phyloP scores from a whole-genome alignment of 2,113 vertebrate species.

The Hylia prasina region DNA sequence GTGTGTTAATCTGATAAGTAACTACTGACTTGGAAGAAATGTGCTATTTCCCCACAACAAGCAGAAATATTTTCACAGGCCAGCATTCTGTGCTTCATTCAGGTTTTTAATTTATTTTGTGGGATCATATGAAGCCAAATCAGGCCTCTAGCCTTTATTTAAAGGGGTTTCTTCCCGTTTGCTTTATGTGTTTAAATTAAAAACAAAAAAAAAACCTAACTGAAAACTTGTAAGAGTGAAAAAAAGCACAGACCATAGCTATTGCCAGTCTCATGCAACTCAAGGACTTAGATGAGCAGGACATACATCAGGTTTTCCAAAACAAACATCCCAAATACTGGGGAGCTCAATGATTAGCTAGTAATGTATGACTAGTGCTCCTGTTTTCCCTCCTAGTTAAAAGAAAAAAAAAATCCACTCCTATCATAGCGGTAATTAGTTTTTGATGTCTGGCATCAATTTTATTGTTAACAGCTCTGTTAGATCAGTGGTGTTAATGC shows the following conservation, averaged over 20 bases:
- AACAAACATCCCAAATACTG: neutral
- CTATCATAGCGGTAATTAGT: neutral
- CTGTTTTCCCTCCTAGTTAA: neutral
- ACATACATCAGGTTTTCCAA: neutral
- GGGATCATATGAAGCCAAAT: neutral
- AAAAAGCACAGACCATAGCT: neutral
- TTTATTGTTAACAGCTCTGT: neutral
- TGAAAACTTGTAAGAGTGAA: neutral
- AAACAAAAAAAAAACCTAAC: neutral
- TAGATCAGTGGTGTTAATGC: neutral
- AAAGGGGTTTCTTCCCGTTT: neutral
- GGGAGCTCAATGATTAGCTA: neutral
- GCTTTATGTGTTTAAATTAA: neutral
- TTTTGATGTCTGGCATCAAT: neutral
- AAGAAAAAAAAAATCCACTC: neutral
- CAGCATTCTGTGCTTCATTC: neutral
- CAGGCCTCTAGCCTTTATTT: neutral
- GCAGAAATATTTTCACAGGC: neutral
- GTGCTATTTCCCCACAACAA: neutral
- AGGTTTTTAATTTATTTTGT: neutral
- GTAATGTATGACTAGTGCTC: neutral
- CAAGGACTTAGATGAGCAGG: neutral
- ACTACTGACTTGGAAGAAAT: neutral
- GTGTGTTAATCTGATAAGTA: neutral
- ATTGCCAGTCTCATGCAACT: neutral